These are phyloP conservation scores for Pycnomerus fuliginosus DNA, from an alignment of 2,888 invertebrate species.

Conservation along the genomic window DNA sequence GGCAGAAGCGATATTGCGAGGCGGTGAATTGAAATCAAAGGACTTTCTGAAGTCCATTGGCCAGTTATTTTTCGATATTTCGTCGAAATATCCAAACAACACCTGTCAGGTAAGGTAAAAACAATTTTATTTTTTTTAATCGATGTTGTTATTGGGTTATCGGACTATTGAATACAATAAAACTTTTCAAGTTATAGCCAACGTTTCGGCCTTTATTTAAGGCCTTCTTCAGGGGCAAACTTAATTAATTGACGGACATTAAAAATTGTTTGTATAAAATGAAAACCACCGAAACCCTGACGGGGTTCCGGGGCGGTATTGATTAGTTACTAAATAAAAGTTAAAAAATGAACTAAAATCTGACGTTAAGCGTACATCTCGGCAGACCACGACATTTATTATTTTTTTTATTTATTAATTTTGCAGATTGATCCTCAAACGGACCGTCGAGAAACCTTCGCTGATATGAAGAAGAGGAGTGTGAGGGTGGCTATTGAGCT, in stretches of 20 bases:
- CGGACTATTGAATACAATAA: too few relatives aligned
- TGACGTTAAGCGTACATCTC: too few relatives aligned
- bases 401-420: constrained; percentile 1
- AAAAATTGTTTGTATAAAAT: constrained; percentile 52
- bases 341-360: too few relatives aligned
- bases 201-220: too few relatives aligned
- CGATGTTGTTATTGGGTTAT: constrained; percentile 29
- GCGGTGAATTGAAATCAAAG: constrained; percentile 1
- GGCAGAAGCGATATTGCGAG: constrained; percentile 2
- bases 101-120: constrained; percentile 10
- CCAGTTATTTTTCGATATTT: constrained; percentile 8
- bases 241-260: too few relatives aligned
- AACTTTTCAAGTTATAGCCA: too few relatives aligned
- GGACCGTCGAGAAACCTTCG: constrained; percentile 17
- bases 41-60: constrained; percentile 4
- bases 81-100: constrained; percentile 5
- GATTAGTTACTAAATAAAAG: too few relatives aligned
- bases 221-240: too few relatives aligned
- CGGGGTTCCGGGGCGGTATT: too few relatives aligned
- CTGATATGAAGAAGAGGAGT: constrained; percentile 39
- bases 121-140: constrained; percentile 14
- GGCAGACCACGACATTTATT: constrained; percentile 32
- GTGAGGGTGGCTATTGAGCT: constrained; percentile 53
- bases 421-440: constrained; percentile 20
- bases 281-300: too few relatives aligned